Evolutionary conservation across 2,113 vertebrate genomes (phyloP).

Genomic region (Pomatostomus ruficeps): DNA sequence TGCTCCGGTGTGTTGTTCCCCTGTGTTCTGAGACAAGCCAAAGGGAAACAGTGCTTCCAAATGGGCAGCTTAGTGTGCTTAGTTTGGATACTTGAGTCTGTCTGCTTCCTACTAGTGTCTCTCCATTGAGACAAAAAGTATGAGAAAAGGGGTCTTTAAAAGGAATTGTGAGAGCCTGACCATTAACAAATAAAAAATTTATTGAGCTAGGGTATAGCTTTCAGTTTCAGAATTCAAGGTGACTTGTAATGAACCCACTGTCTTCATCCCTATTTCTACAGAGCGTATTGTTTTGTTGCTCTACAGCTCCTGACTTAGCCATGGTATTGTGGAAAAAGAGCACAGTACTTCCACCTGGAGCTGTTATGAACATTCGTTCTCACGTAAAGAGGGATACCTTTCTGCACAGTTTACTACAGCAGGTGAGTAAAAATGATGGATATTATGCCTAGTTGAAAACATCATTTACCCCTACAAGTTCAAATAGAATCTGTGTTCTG

Average conservation of each 20-base stretch:
- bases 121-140: not conserved
- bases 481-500: not conserved
- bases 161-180: not conserved
- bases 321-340: not conserved
- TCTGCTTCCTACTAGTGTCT: not conserved
- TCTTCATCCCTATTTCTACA: not conserved
- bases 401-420: not conserved
- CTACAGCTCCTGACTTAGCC: not conserved
- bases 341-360: not conserved
- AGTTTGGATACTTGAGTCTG: not conserved
- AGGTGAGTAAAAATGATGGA: not conserved
- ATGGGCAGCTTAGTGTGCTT: not conserved
- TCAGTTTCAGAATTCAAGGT: not conserved
- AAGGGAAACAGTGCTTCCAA: not conserved
- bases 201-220: not conserved
- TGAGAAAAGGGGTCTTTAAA: not conserved
- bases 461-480: not conserved
- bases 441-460: not conserved
- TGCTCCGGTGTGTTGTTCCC: fast-evolving
- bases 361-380: not conserved
- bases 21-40: not conserved
- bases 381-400: not conserved
- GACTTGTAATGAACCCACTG: not conserved
- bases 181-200: not conserved
- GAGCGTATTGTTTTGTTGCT: not conserved